These are phyloP conservation scores for Ostrea edulis DNA, from an alignment of 1,140 invertebrate genomes.

Conservation along the genomic window DNA sequence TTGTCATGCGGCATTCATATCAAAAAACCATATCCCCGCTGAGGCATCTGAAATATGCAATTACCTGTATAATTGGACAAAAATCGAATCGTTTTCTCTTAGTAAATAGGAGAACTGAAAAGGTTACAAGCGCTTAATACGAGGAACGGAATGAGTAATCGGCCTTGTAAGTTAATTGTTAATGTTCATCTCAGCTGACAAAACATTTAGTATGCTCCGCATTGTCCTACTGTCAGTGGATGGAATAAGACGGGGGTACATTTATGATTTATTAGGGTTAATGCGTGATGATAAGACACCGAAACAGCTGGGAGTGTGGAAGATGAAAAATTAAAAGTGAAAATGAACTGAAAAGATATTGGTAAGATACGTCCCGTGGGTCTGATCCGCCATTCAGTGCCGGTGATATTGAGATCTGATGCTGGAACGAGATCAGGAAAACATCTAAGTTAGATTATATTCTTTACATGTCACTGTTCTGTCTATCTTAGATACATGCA, in stretches of 20 bases:
- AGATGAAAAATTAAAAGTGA: background rate
- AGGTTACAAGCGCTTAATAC: background rate
- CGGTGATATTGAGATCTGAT: background rate
- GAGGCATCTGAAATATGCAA: conserved; percentile 19
- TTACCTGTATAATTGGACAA: conserved; percentile 11
- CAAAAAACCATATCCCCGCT: conserved; percentile 10
- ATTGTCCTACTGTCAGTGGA: background rate
- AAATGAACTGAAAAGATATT: background rate
- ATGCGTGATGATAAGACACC: background rate
- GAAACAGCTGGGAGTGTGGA: background rate
- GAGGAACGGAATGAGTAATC: background rate
- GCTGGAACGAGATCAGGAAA: too few species aligned
- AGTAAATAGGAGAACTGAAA: background rate
- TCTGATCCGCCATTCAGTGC: background rate
- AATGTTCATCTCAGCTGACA: background rate
- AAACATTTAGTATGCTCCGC: background rate
- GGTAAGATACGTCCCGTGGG: background rate
- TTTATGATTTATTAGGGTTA: conserved; percentile 18
- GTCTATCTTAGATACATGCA: too few species aligned
- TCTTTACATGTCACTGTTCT: too few species aligned
- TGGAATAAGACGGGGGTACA: background rate
- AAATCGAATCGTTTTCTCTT: conserved; percentile 1
- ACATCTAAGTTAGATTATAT: too few species aligned
- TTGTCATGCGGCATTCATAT: conserved; percentile 23
- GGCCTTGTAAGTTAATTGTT: background rate